phyloP scores from a whole-genome alignment of 2,113 vertebrate genomes.

The Siphamia tubifer region DNA sequence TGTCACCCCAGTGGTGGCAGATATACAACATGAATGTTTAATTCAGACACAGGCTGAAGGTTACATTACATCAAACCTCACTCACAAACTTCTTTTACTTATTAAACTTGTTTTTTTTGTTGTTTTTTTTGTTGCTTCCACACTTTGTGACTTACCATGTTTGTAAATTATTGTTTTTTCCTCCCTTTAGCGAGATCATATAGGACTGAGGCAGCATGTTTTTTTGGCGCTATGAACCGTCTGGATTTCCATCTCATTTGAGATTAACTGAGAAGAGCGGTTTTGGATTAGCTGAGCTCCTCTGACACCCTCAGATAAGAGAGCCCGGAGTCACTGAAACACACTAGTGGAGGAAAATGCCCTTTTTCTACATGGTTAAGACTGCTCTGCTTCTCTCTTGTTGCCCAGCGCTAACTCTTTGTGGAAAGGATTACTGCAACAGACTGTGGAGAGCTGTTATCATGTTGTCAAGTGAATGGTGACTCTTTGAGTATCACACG shows the following conservation, averaged over 20 bases:
- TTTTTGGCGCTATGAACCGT: constrained; percentile 60
- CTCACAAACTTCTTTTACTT: constrained; percentile 20
- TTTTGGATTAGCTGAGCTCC: constrained; percentile 69
- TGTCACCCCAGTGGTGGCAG: background rate
- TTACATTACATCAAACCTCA: background rate
- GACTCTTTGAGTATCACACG: constrained; percentile 35
- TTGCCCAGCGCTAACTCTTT: constrained; percentile 58
- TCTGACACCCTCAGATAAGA: constrained; percentile 75
- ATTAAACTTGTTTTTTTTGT: constrained; percentile 11
- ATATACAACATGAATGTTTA: background rate
- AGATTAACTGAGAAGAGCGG: constrained; percentile 74
- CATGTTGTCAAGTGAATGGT: constrained; percentile 43
- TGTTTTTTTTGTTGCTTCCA: background rate
- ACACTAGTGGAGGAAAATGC: constrained; percentile 63
- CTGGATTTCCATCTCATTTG: constrained; percentile 79
- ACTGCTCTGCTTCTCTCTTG: constrained; percentile 50
- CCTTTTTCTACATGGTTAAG: constrained; percentile 66
- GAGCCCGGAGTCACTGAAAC: constrained; percentile 53
- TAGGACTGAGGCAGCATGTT: constrained; percentile 41
- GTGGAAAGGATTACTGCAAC: constrained; percentile 58
- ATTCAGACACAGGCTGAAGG: background rate
- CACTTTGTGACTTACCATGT: constrained; percentile 36
- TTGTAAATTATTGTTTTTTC: constrained; percentile 39
- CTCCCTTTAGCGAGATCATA: constrained; percentile 32
- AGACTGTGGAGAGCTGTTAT: constrained; percentile 42